Base-by-base conservation (phyloP, 2,113 vertebrate genomes). In the Nothoprocta perdicaria region DNA sequence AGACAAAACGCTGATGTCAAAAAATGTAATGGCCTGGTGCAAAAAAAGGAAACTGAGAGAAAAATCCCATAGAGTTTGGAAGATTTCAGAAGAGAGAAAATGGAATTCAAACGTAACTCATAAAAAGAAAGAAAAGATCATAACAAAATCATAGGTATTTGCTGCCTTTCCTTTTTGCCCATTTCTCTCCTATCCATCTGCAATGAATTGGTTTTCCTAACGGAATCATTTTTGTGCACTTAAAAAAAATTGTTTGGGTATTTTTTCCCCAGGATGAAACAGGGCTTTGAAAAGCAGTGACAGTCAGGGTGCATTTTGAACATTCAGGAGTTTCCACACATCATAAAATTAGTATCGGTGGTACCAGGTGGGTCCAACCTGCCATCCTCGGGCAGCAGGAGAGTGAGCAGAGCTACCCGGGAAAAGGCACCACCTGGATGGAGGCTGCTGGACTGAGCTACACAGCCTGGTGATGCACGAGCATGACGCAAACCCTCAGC, bases 81-180 rank as follows among this genome's bases (percentile, higher is more conserved):
- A 55, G 23, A 41, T 62, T 60, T 61, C 35, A 68, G 24, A 13
- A 73, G 33, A 48, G 16, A 79, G 35, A 52, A 6, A 83, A 75
- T 18, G 18, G 16, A 87, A 91, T 69, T 11, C 45, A 83, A 78
- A 73, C 22, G 23, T 53, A 88, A 73, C 22, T 23, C 5, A 33
- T 31, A 27, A 76, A 33, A 46, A 13, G 2, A 2, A 3, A 12
- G 12, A 2, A 43, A 40, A 26, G 18, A 8, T 1, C 1, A 53
- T 73, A 41, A n/a, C 14, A 3, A 81, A 74, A 31, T 18, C 8
- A 86, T 63, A 92, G 29, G n/a, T 48, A 72, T 75, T 69, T 82
- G 21, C n/a, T 62, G 21, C 10, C 9, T 80, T 14, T 41, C 63
- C 60, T 60, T 62, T 38, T 35, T 58, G 52, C 43, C 60, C 4